These are phyloP conservation scores for Ophraella communa DNA, from an alignment of 2,888 invertebrate species.

Conservation along the genomic window DNA sequence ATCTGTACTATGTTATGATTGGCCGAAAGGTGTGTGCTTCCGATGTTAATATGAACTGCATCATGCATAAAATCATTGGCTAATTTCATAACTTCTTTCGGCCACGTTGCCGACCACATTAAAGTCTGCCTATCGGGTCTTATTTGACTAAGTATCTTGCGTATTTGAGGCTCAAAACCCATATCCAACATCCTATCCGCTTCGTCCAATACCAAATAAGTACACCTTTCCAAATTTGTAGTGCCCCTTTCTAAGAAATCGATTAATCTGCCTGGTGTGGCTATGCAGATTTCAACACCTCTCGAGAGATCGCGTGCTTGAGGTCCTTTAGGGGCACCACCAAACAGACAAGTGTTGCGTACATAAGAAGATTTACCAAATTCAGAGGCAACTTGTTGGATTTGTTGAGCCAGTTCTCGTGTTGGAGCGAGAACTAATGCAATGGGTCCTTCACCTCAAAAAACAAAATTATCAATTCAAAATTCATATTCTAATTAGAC, in stretches of 20 bases:
- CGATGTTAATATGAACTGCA: constrained; percentile 91
- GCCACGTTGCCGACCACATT: constrained; percentile 99
- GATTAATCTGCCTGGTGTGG: constrained; percentile 84
- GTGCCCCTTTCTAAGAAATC: constrained; percentile 81
- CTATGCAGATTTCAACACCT: constrained; percentile 84
- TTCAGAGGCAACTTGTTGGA: constrained; percentile 78
- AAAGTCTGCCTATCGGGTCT: constrained; percentile 92
- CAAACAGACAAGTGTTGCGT: constrained; percentile 86
- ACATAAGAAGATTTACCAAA: constrained; percentile 83
- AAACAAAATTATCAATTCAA: background rate
- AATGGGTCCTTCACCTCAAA: constrained; percentile 81
- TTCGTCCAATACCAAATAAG: constrained; percentile 91
- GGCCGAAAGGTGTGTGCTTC: constrained; percentile 83
- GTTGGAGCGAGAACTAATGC: constrained; percentile 82
- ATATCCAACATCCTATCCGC: constrained; percentile 97
- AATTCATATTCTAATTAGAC: too few relatives aligned
- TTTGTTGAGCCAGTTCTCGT: constrained; percentile 79
- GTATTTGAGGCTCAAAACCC: constrained; percentile 96
- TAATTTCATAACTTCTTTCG: constrained; percentile 89
- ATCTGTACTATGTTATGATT: constrained; percentile 92
- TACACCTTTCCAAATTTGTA: constrained; percentile 76
- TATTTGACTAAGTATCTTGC: constrained; percentile 91
- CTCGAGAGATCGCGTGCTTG: constrained; percentile 75
- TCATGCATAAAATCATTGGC: constrained; percentile 92
- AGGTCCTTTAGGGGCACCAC: constrained; percentile 89